Percentiles rank a stretch among this genome's conserved stretches.
These are phyloP conservation scores for Microhierax caerulescens DNA, from an alignment of 2,797 vertebrate genomes.

Conservation along the genomic window DNA sequence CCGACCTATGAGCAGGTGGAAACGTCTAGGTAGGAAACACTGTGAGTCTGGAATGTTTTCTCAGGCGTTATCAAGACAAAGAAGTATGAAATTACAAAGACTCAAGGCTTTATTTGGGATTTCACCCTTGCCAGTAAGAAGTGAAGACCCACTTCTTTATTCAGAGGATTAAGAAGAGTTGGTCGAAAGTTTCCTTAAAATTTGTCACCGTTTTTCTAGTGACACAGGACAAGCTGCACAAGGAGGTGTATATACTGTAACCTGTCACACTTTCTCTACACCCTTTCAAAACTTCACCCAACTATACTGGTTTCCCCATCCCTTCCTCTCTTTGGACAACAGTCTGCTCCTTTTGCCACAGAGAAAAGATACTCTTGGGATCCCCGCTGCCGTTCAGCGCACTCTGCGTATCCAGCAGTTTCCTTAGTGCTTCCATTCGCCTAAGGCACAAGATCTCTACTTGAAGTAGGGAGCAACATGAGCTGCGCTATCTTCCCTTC, in stretches of 20 bases:
- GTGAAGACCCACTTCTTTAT: background rate
- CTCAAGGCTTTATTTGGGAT: background rate
- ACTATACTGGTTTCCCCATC: background rate
- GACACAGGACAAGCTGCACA: background rate
- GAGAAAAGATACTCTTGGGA: background rate
- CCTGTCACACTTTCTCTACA: background rate
- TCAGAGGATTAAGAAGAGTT: background rate
- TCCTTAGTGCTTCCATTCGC: background rate
- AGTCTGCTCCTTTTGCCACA: background rate
- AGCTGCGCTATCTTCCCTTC: no score
- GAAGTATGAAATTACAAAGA: background rate
- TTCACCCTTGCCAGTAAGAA: background rate
- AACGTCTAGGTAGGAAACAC: background rate
- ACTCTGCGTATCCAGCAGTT: background rate
- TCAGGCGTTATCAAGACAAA: background rate
- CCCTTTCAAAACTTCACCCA: background rate
- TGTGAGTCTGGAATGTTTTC: rapidly evolving
- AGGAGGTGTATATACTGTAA: background rate
- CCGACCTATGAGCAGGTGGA: background rate
- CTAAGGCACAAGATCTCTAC: background rate
- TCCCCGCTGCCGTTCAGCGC: no score
- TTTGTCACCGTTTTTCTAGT: background rate
- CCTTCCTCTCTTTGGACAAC: background rate
- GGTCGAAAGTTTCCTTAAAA: background rate
- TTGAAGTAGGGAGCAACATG: background rate